Percentiles rank a stretch among this genome's conserved stretches.
Evolutionary conservation across 2,797 vertebrate species (phyloP).

Genomic region (Lagorchestes hirsutus): DNA sequence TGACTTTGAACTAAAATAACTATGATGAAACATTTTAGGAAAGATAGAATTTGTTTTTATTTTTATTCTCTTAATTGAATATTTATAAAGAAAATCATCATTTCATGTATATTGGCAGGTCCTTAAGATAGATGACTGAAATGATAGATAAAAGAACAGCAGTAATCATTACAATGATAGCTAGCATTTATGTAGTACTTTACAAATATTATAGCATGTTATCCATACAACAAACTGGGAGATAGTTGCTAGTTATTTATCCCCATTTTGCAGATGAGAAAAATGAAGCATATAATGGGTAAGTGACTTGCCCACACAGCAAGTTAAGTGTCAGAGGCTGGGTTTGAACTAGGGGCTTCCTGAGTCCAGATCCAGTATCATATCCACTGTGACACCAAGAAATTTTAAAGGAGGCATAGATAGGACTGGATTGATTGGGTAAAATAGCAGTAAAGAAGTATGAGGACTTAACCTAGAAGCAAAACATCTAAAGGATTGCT

Average conservation of each 20-base stretch:
- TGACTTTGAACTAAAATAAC: constrained; percentile 71
- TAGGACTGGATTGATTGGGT: constrained; percentile 64
- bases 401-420: constrained; percentile 48
- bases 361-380: background rate
- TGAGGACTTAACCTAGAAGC: constrained; percentile 62
- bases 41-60: constrained; percentile 73
- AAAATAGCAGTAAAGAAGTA: constrained; percentile 72
- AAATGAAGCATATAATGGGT: background rate
- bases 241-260: background rate
- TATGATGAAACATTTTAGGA: constrained; percentile 64
- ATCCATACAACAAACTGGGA: background rate
- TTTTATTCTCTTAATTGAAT: constrained; percentile 70
- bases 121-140: constrained; percentile 72
- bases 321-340: background rate
- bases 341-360: background rate
- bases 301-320: background rate
- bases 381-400: background rate
- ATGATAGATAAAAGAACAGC: constrained; percentile 54
- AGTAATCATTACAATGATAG: background rate
- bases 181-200: background rate
- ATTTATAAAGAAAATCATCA: constrained; percentile 71
- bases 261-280: background rate
- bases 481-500: constrained; percentile 60
- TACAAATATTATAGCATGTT: background rate
- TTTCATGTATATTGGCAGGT: constrained; percentile 73